Evolutionary conservation across 1,140 invertebrate genomes (phyloP).

Genomic region (Drosophila chauvacae): DNA sequence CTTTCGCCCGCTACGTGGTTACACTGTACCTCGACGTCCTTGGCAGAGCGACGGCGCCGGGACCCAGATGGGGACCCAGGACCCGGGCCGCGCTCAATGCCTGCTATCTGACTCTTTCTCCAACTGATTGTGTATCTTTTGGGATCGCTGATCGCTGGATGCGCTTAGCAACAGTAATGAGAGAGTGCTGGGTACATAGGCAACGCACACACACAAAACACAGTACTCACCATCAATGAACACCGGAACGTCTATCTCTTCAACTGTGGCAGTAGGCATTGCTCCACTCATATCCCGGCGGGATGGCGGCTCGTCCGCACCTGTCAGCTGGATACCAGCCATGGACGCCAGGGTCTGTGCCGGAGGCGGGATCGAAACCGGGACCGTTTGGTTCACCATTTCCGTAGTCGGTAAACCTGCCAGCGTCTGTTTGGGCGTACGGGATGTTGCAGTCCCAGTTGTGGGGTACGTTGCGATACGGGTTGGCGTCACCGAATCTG

Average conservation of each 20-base stretch:
- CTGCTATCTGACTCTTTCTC: slow-evolving; percentile 79
- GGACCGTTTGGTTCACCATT: slow-evolving; percentile 70
- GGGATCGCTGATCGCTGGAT: slow-evolving; percentile 20
- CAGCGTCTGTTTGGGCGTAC: slow-evolving; percentile 35
- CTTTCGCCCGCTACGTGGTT: slow-evolving; percentile 61
- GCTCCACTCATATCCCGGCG: slow-evolving; percentile 82
- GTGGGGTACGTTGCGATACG: slow-evolving; percentile 51
- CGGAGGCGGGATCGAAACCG: slow-evolving; percentile 67
- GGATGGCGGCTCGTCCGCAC: slow-evolving; percentile 74
- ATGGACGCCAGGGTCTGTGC: slow-evolving; percentile 76
- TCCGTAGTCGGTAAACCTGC: slow-evolving; percentile 49
- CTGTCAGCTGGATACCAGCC: slow-evolving; percentile 83
- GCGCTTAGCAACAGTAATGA: slow-evolving; percentile 67
- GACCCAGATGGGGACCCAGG: background rate
- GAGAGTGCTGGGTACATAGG: slow-evolving; percentile 78
- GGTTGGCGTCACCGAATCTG: slow-evolving; percentile 62
- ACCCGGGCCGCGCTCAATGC: slow-evolving; percentile 42
- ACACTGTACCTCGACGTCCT: slow-evolving; percentile 79
- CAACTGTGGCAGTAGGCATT: slow-evolving; percentile 85
- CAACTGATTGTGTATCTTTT: slow-evolving; percentile 67
- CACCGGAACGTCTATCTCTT: slow-evolving; percentile 84
- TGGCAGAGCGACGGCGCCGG: slow-evolving; percentile 45
- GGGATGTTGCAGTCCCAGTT: slow-evolving; percentile 68
- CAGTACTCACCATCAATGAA: slow-evolving; percentile 85
- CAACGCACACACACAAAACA: slow-evolving; percentile 79